These are phyloP conservation scores for Augochlora pura DNA, from an alignment of 1,140 invertebrate species.

Conservation along the genomic window DNA sequence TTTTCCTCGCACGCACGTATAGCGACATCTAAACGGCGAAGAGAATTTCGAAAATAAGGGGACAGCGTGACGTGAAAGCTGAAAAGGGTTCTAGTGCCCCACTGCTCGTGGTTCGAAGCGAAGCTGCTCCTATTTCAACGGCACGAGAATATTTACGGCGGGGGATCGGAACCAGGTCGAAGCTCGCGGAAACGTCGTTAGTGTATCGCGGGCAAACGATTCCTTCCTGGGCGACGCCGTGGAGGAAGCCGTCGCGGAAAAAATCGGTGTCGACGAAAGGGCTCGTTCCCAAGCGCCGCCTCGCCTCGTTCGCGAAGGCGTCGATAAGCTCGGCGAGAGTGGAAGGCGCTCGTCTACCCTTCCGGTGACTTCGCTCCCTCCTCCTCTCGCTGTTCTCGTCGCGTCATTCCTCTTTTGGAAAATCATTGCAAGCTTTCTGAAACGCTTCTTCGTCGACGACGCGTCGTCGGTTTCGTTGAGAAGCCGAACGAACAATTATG, in stretches of 20 bases:
- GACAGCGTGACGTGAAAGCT: too few species aligned
- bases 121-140: background rate
- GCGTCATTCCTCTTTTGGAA: slow-evolving; percentile 5
- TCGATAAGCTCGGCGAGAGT: slow-evolving; percentile 62
- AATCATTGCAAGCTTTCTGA: background rate
- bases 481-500: too few species aligned
- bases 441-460: too few species aligned
- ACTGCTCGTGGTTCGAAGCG: too few species aligned
- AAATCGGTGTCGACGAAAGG: slow-evolving; percentile 50
- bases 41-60: too few species aligned
- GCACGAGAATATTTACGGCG: background rate
- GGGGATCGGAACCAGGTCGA: background rate
- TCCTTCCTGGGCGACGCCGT: slow-evolving; percentile 40
- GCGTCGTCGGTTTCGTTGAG: too few species aligned
- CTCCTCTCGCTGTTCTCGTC: slow-evolving; percentile 42
- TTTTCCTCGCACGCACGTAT: too few species aligned
- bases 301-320: slow-evolving; percentile 21
- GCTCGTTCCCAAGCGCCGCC: slow-evolving; percentile 44
- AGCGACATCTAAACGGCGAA: too few species aligned
- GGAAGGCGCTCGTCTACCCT: background rate
- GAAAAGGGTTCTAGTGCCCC: too few species aligned
- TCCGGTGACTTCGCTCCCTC: slow-evolving; percentile 14
- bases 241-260: slow-evolving; percentile 31
- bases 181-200: slow-evolving; percentile 47
- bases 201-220: slow-evolving; percentile 38